Percentiles rank a stretch among this genome's conserved stretches.
These are phyloP conservation scores for Coleophora deauratella DNA, from an alignment of 2,888 invertebrate genomes.

Conservation along the genomic window DNA sequence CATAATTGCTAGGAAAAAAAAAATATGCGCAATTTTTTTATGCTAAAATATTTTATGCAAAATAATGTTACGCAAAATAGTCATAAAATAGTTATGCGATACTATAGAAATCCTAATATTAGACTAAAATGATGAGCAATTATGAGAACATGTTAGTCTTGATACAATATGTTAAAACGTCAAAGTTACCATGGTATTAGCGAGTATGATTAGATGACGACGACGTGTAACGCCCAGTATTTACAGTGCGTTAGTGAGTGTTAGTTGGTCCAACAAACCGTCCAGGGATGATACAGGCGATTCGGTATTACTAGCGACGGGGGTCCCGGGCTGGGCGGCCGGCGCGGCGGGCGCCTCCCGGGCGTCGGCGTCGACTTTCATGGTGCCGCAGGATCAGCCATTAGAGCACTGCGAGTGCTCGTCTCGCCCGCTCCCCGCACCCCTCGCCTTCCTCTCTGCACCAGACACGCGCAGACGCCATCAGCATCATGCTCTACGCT, in stretches of 20 bases:
- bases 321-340: conserved; percentile 35
- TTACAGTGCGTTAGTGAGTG: conserved; percentile 29
- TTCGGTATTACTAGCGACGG: conserved; percentile 58
- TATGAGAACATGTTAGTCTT: too few relatives aligned
- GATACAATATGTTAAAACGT: not conserved
- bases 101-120: too few relatives aligned
- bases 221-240: conserved; percentile 16
- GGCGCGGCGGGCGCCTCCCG: conserved; percentile 44
- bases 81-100: too few relatives aligned
- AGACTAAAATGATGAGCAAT: too few relatives aligned
- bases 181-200: not conserved
- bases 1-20: too few relatives aligned
- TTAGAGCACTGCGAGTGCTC: conserved; percentile 34
- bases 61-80: too few relatives aligned
- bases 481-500: conserved; percentile 31
- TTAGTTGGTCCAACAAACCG: conserved; percentile 58
- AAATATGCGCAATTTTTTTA: too few relatives aligned
- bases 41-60: too few relatives aligned
- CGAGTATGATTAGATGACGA: too few relatives aligned
- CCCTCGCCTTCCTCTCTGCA: conserved; percentile 45
- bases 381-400: conserved; percentile 37
- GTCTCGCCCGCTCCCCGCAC: conserved; percentile 28
- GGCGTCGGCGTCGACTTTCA: conserved; percentile 53
- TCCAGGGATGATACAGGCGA: conserved; percentile 63
- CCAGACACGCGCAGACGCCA: conserved; percentile 50